Base-by-base conservation (phyloP, 1,140 invertebrate species). In the Gryon sp. region DNA sequence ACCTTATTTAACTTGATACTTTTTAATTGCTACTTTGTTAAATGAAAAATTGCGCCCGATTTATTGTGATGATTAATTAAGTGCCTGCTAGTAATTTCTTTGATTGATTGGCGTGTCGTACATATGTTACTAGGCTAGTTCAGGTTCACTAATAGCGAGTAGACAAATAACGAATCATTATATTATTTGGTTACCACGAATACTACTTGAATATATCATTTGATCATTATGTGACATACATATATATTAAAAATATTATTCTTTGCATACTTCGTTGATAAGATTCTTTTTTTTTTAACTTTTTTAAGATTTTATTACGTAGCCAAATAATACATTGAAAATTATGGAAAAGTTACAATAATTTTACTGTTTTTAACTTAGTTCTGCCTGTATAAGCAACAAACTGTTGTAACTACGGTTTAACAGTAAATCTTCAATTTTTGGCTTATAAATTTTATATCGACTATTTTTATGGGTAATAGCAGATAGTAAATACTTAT, bases 1-100 rank as follows among this genome's bases (percentile, higher is more conserved):
- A 7, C 15, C 40, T 32, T 50, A 57, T 57, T 50, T 53, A 20
- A 11, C 32, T 22, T 16, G 2, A 19, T n/a, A 3, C 12, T 26
- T 45, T 48, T 57, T 55, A 68, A 68, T 68, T 41, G 34, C 22
- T 34, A 9, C 34, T 26, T 12, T 9, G 28, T 28, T 73, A 69
- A 69, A 45, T 69, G 65, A 76, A 76, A 76, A 76, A 76, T 68
- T 70, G 57, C 41, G n/a, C 12, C 38, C 59, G 50, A 70, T 70
- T 53, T 52, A 62, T 60, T 63, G 48, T 59, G 34, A 14, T 76
- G 65, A 76, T 76, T 69, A 59, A 76, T 76, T 65, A 14, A n/a
- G 50, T 36, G 32, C 18, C 57, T 19, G 20, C 57, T 65, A 43
- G 59, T 57, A 45, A 60, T 60, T 65, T 59, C 14, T 36, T 50